Percentiles rank a stretch among this genome's conserved stretches.
phyloP scores from a whole-genome alignment of 2,888 invertebrate species.

The Catocala nupta region DNA sequence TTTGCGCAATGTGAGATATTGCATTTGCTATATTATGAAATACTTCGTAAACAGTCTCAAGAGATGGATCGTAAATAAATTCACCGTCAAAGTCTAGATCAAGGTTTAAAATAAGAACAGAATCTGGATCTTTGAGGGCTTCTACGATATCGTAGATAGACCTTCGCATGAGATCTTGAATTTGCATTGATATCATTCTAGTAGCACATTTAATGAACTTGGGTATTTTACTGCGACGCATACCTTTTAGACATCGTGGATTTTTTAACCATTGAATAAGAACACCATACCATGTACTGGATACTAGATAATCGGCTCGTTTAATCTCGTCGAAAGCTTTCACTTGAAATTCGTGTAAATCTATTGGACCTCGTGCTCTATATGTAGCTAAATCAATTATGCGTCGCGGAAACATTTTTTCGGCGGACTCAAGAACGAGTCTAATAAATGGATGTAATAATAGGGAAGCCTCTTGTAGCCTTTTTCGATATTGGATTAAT shows the following conservation, averaged over 20 bases:
- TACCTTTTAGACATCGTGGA: conserved; percentile 77
- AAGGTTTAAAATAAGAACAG: conserved; percentile 89
- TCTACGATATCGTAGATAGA: conserved; percentile 89
- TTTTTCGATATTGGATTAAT: conserved; percentile 87
- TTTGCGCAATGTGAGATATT: conserved; percentile 86
- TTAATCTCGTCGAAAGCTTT: conserved; percentile 76
- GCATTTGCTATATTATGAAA: conserved; percentile 88
- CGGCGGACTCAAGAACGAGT: conserved; percentile 85
- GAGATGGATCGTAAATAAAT: conserved; percentile 88
- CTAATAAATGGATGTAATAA: conserved; percentile 89
- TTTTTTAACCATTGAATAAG: conserved; percentile 82
- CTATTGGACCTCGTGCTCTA: conserved; percentile 74
- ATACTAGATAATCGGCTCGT: conserved; percentile 77
- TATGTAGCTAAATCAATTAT: conserved; percentile 86
- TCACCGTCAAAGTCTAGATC: conserved; percentile 85
- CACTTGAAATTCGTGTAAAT: conserved; percentile 68
- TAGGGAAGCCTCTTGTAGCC: conserved; percentile 86
- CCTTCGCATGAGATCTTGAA: conserved; percentile 89
- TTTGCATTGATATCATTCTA: conserved; percentile 85
- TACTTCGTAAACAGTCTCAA: conserved; percentile 83
- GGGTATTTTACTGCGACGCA: conserved; percentile 72
- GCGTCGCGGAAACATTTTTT: conserved; percentile 81
- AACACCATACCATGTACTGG: conserved; percentile 79
- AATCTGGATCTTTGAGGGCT: conserved; percentile 81
- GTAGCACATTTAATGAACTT: conserved; percentile 78